Evolutionary conservation across 35 echinoderm and acorn worm genomes (phyloP), one percentile per base, ranked within the genome.

Genomic region (Ptychodera flava): DNA sequence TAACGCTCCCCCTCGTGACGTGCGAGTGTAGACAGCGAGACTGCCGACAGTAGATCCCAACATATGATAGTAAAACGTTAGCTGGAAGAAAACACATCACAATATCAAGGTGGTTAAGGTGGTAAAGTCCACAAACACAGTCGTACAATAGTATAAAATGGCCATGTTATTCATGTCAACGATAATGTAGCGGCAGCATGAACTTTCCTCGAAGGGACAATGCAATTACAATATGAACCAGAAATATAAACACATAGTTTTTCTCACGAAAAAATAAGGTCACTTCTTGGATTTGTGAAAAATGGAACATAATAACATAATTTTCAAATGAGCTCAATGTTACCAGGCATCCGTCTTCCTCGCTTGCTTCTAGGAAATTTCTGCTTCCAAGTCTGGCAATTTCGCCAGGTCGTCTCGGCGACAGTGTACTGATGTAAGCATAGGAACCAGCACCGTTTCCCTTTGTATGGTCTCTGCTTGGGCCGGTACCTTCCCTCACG

Each of bases 11-110:
- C 92, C 92, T n/a, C 89, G 78, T 31, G 83, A 37, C 0, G 90
- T 91, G 28, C 90, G 85, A 1, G 90, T 91, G 80, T 91, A 91
- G 27, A 91, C 80, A 27, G 22, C 33, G 16, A 91, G 76, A 1
- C 36, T 78, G 1, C 85, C 90, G 0, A 91, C 82, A 14, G 80
- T 81, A 1, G 37, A 78, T 82, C 90, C 90, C 30, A 87, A 87
- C 85, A 91, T 76, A 64, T 91, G 85, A 35, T 91, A 91, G 34
- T 87, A 91, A 34, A 91, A 36, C 31, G 78, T 36, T 30, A 91
- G 52, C 85, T 83, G 32, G 28, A 64, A 38, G 83, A 83, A 80
- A 10, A 80, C 6, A 80, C 30, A 77, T 15, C n/a, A n/a, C n/a
- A n/a, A n/a, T n/a, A n/a, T n/a, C n/a, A n/a, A n/a, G n/a, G n/a